Conservation (phyloP, 2,797 vertebrate genomes). For the Chaunax sp. region DNA sequence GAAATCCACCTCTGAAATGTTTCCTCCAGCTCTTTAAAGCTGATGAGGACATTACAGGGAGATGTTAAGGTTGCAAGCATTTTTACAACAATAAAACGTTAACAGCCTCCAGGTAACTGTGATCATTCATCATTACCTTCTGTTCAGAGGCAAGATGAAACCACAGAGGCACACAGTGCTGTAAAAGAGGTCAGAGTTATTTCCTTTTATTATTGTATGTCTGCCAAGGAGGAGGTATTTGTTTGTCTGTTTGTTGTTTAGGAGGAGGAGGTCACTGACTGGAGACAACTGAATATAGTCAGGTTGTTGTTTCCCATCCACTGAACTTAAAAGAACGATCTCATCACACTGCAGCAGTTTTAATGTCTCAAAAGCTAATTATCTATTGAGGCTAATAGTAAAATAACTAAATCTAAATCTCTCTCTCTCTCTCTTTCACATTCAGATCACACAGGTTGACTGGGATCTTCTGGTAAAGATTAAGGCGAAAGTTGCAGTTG, state of each 20-base stretch:
- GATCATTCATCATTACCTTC: slow-evolving; percentile 20
- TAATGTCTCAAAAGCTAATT: neutral
- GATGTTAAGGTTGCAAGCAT: slow-evolving; percentile 35
- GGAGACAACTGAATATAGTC: neutral
- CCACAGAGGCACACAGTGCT: neutral
- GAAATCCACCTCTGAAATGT: slow-evolving; percentile 37
- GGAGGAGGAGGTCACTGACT: slow-evolving; percentile 9
- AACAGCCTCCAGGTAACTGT: slow-evolving; percentile 13
- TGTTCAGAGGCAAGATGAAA: neutral
- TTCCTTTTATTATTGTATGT: neutral
- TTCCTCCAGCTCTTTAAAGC: slow-evolving; percentile 39
- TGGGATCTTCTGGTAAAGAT: too few species aligned
- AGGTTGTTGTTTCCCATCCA: neutral
- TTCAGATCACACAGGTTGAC: neutral
- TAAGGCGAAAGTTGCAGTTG: neutral
- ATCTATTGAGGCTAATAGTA: neutral
- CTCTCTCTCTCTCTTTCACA: neutral
- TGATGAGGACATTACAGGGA: slow-evolving; percentile 34
- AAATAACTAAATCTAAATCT: neutral
- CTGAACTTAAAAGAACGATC: too few species aligned
- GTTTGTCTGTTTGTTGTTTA: neutral
- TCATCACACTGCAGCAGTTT: neutral
- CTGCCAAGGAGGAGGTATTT: slow-evolving; percentile 6
- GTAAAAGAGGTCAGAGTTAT: slow-evolving; percentile 4
- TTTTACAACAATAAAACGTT: slow-evolving; percentile 33